Conservation (phyloP, 53 echinoderm and acorn worm genomes). For the Pentamera pediparva region DNA sequence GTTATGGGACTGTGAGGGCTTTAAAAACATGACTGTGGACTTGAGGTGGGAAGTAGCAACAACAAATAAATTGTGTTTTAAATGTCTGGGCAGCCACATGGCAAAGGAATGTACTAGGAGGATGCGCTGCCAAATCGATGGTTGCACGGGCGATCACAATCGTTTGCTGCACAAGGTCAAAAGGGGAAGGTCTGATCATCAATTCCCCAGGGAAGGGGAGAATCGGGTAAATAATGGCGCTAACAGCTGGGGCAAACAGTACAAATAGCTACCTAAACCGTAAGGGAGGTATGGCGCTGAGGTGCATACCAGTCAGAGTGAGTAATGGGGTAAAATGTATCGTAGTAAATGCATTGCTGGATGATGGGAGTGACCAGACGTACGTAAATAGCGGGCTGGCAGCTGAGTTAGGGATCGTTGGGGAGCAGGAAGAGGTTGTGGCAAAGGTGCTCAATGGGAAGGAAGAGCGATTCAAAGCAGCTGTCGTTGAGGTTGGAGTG, state of each 20-base stretch:
- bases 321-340: not conserved
- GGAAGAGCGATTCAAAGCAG: not conserved
- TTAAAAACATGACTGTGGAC: not conserved
- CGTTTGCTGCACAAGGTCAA: not conserved
- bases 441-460: not conserved
- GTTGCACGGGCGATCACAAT: slow-evolving; percentile 5
- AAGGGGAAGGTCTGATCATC: not conserved
- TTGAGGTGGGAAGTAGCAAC: not conserved
- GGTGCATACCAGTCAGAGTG: not conserved
- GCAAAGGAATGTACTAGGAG: not conserved
- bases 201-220: not conserved
- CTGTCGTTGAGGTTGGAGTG: not conserved
- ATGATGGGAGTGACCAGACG: slow-evolving; percentile 30
- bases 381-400: slow-evolving; percentile 15
- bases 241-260: no score
- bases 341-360: slow-evolving; percentile 13
- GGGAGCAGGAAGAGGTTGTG: not conserved
- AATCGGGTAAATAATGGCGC: not conserved
- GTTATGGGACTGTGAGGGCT: not conserved
- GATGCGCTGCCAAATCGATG: not conserved
- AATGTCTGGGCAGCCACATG: not conserved
- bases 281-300: not conserved
- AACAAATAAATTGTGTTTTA: slow-evolving; percentile 4
- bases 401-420: not conserved
- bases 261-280: not conserved